Evolutionary conservation across 2,888 invertebrate species (phyloP).

Genomic region (Hydroisotoma schaefferi): DNA sequence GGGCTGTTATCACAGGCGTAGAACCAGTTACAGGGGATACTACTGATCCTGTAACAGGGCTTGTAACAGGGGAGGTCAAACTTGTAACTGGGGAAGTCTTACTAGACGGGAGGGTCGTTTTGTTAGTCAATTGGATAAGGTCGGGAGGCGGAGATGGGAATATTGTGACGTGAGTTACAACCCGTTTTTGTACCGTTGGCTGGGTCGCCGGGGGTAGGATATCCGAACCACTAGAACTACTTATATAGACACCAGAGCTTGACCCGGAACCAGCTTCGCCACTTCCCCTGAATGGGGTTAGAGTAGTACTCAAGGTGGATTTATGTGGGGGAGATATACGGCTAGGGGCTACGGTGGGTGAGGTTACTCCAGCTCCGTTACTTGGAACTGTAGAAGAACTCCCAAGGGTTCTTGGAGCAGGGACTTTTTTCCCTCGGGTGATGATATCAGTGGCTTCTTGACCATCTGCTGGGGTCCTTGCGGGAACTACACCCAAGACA

Average conservation of each 20-base stretch:
- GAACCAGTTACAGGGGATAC: not conserved
- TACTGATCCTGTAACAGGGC: not conserved
- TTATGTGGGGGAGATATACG: constrained; percentile 26
- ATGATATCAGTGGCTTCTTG: constrained; percentile 40
- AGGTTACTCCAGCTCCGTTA: constrained; percentile 18
- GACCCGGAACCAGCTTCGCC: not conserved
- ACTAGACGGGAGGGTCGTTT: not conserved
- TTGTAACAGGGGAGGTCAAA: not conserved
- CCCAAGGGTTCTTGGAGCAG: constrained; percentile 16
- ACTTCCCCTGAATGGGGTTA: constrained; percentile 13
- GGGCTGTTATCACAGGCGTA: too few species aligned
- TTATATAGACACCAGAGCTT: constrained; percentile 36
- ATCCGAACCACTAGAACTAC: constrained; percentile 26
- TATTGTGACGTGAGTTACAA: constrained; percentile 48
- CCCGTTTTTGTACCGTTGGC: constrained; percentile 47
- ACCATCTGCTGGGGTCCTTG: constrained; percentile 47
- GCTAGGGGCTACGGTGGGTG: constrained; percentile 13
- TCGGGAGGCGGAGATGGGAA: constrained; percentile 48
- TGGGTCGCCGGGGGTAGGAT: constrained; percentile 26
- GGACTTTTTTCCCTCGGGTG: constrained; percentile 10
- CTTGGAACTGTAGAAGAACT: constrained; percentile 15
- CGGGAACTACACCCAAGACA: constrained; percentile 9
- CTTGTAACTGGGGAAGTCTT: not conserved
- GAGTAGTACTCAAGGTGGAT: constrained; percentile 22
- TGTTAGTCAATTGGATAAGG: constrained; percentile 34